Percentiles rank a stretch among this genome's conserved stretches.
phyloP scores from a whole-genome alignment of 2,888 invertebrate genomes.

The Chrysomela aeneicollis region DNA sequence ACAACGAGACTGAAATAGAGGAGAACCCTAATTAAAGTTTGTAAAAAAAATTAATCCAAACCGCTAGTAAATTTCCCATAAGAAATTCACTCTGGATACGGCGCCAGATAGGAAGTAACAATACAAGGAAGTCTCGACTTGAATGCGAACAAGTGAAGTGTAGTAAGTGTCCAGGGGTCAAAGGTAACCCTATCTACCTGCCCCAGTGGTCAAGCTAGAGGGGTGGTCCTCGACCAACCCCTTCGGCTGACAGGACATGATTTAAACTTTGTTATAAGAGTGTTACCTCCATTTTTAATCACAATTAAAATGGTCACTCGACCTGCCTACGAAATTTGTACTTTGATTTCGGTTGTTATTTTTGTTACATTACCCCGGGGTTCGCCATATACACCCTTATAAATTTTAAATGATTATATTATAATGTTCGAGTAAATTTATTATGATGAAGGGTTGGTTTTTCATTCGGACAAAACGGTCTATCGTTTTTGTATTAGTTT shows the following conservation, averaged over 20 bases:
- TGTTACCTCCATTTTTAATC: conserved; percentile 55
- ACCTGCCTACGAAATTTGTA: conserved; percentile 56
- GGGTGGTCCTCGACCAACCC: conserved; percentile 43
- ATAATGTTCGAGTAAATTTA: conserved; percentile 56
- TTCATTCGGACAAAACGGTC: conserved; percentile 46
- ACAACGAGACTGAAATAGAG: not conserved
- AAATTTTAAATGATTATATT: conserved; percentile 56
- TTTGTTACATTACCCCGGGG: conserved; percentile 32
- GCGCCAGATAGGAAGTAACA: conserved; percentile 35
- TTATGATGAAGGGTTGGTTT: conserved; percentile 52
- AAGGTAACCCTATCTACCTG: conserved; percentile 52
- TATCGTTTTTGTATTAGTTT: conserved; percentile 49
- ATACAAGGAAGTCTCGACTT: conserved; percentile 35
- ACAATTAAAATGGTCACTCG: conserved; percentile 49
- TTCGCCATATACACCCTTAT: conserved; percentile 40
- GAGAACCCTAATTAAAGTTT: conserved; percentile 16
- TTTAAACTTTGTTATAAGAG: conserved; percentile 54
- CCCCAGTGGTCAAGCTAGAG: conserved; percentile 43
- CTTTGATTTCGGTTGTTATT: conserved; percentile 44
- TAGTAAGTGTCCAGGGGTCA: conserved; percentile 49
- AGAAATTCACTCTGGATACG: conserved; percentile 14
- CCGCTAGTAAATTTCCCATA: conserved; percentile 29
- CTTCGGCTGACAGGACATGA: conserved; percentile 48
- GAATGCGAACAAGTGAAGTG: conserved; percentile 37
- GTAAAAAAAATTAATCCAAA: conserved; percentile 10